These are phyloP conservation scores for Anastatus disparis DNA, from an alignment of 1,140 invertebrate genomes.

Conservation along the genomic window DNA sequence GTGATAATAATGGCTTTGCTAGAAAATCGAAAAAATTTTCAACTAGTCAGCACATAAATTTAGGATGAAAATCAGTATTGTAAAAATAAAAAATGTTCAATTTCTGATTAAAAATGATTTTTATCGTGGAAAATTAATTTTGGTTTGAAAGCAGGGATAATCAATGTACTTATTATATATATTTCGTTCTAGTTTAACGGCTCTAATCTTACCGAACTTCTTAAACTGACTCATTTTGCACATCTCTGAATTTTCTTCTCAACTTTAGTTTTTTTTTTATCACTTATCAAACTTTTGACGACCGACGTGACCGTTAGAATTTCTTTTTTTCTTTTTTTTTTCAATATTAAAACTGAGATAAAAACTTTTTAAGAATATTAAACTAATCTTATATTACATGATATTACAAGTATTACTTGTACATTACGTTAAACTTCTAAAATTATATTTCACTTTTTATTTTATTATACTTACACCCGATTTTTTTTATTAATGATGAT, in stretches of 20 bases:
- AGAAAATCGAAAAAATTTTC: no score
- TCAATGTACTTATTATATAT: slow-evolving; percentile 30
- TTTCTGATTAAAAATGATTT: no score
- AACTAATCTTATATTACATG: neutral
- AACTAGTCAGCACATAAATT: no score
- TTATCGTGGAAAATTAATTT: no score
- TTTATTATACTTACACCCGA: no score
- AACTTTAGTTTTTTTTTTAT: neutral
- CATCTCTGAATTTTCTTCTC: neutral
- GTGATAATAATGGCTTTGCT: no score
- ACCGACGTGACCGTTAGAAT: slow-evolving; percentile 25
- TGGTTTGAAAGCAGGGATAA: no score
- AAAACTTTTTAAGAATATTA: slow-evolving; percentile 18
- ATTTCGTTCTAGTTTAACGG: slow-evolving; percentile 19
- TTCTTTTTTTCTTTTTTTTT: no score
- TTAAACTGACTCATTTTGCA: slow-evolving; percentile 18
- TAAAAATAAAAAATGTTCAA: no score
- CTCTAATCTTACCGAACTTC: slow-evolving; percentile 26
- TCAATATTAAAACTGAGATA: neutral
- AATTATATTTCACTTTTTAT: neutral
- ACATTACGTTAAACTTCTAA: slow-evolving; percentile 10
- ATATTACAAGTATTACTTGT: slow-evolving; percentile 1
- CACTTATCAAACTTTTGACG: slow-evolving; percentile 14
- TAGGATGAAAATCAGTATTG: no score
- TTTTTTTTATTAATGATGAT: neutral